Base-by-base conservation (phyloP, 2,888 invertebrate genomes). In the Dasysyrphus tricinctus region DNA sequence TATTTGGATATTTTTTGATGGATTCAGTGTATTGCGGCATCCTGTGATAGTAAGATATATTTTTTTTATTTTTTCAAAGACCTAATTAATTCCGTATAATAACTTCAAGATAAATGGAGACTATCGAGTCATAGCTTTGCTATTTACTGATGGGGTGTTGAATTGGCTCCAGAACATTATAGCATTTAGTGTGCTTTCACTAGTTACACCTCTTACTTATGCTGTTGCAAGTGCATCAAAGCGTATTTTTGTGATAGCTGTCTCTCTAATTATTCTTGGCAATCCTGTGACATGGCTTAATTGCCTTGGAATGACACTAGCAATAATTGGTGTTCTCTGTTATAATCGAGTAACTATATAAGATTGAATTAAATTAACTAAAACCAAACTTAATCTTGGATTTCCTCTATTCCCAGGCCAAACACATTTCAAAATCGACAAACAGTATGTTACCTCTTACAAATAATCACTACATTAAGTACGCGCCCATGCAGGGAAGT, bases 211-310 rank as follows among this genome's bases (percentile, higher is more conserved):
- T 51, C 94, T 99, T 42, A 97, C 98, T 0, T 99, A 99, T 93
- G 98, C 98, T 0, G 98, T 99, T 77, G 98, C 98, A 72, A 98
- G 97, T 93, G 97, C 98, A 34, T 97, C 98, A 73, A 99, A 99
- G 93, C 94, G 98, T 89, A 97, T 98, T 89, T 97, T 96, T 89
- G 97, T 99, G 76, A 98, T 99, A 91, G 96, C 95, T 12, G 96
- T 97, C 42, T 98, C 98, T 61, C 94, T 99, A 88, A 92, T 98
- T 88, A 94, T 97, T 90, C 93, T 99, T 89, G 96, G 96, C 74
- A 99, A 99, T 94, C 98, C 98, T 5, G 98, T 99, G 49, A 96
- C 98, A 51, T 94, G 95, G 89, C 92, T 95, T 69, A 99, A 98
- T 93, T 93, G 98, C 88, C 94, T 96, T 70, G 99, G 98, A 86